Base-by-base conservation (phyloP, 1,140 invertebrate species). In the Limonius californicus region DNA sequence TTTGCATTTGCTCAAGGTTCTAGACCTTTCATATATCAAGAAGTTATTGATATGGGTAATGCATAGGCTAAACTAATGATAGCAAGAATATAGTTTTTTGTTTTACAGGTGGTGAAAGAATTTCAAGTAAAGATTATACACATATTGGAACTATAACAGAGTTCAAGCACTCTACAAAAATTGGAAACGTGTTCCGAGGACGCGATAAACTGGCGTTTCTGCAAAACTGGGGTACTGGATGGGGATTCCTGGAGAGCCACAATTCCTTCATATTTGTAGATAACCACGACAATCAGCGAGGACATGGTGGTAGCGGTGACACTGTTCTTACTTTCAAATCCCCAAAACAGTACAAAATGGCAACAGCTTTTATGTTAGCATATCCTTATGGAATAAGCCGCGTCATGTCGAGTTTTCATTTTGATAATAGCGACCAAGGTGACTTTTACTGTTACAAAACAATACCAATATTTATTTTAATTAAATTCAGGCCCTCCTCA, bases 321-420 rank as follows among this genome's bases (percentile, higher is more conserved):
- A 68, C 74, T 14, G 82, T 87, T 23, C 68, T 87, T 0, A 86
- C 82, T 0, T 81, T 84, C 71, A 84, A 84, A 65, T 64, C 73
- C 12, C 18, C 82, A 1, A 80, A 78, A 59, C 70, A 76, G 15
- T 87, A 87, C n/a, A n/a, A n/a, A n/a, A n/a, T n/a, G n/a, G n/a
- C n/a, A n/a, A n/a, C n/a, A n/a, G n/a, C n/a, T n/a, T n/a, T n/a
- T n/a, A n/a, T n/a, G n/a, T n/a, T n/a, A n/a, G n/a, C n/a, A n/a
- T n/a, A n/a, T n/a, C n/a, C 89, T 0, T 92, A 92, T 69, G 90
- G 90, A 1, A 76, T 81, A 42, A 81, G 88, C 0, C 77, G 81
- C 43, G 62, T 94, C 1, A 94, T 94, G 89, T 92, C 90, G 68
- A 92, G 89, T 63, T 88, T 81, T 61, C 67, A 65, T n/a, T 87